A percentile compares a stretch with the other conserved stretches of the same genome.
Conservation (phyloP, 2,797 vertebrate genomes). For the Cyprinodon diabolis region DNA sequence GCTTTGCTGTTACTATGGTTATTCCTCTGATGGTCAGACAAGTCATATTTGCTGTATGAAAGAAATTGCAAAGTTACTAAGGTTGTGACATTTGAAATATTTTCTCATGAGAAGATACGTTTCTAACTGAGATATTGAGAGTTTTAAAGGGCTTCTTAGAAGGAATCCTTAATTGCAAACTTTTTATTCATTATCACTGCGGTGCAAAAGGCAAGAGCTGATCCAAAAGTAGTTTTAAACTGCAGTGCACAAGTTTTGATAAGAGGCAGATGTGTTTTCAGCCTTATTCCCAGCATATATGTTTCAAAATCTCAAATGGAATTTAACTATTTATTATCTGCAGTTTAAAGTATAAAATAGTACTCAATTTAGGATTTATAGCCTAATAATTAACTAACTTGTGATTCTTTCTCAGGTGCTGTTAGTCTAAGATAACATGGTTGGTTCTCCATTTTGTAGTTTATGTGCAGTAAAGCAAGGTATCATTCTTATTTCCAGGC, state of each 20-base stretch:
- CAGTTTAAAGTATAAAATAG: not conserved
- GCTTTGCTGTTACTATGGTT: not conserved
- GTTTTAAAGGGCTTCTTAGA: too few relatives aligned
- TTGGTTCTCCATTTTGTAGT: not conserved
- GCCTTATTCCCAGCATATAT: not conserved
- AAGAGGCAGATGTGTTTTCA: not conserved
- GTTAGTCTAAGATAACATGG: not conserved
- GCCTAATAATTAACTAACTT: not conserved
- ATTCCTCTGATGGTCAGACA: not conserved
- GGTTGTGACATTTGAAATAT: not conserved
- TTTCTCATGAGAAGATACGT: not conserved
- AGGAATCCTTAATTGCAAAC: not conserved
- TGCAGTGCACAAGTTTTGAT: not conserved
- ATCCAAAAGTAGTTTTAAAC: not conserved
- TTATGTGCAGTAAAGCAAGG: not conserved
- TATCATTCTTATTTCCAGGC: not conserved
- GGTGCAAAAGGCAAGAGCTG: too few relatives aligned
- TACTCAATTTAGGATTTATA: not conserved
- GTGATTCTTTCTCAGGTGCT: not conserved
- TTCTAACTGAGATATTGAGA: not conserved
- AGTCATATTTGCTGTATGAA: not conserved
- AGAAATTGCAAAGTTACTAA: not conserved
- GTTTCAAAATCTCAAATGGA: conserved; percentile 1
- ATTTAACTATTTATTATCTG: not conserved
- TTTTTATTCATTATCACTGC: not conserved